These are phyloP conservation scores for Psittacus erithacus DNA, from an alignment of 2,113 vertebrate species.

Conservation along the genomic window DNA sequence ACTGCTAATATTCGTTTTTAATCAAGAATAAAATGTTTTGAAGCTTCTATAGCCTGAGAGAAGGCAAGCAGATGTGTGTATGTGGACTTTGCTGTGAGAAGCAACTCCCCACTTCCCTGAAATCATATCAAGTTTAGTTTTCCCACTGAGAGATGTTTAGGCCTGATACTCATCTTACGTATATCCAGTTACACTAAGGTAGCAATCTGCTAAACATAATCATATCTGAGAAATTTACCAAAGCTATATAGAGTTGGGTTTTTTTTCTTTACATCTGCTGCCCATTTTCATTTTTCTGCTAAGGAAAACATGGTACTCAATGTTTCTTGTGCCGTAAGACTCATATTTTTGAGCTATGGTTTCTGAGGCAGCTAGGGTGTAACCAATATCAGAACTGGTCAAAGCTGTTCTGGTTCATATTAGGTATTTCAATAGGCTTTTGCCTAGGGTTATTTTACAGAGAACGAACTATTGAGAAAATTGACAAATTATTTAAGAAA, in stretches of 20 bases:
- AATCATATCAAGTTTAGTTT: not conserved
- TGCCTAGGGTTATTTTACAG: slow-evolving; percentile 16
- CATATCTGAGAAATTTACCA: not conserved
- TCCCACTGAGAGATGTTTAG: not conserved
- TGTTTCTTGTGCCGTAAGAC: not conserved
- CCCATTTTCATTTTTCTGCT: not conserved
- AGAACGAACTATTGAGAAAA: slow-evolving; percentile 24
- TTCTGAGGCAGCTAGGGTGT: slow-evolving; percentile 9
- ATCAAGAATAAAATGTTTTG: not conserved
- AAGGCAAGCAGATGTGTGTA: not conserved
- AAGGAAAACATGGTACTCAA: slow-evolving; percentile 34
- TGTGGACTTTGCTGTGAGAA: not conserved
- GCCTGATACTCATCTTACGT: not conserved
- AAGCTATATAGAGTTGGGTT: not conserved
- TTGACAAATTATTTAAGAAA: not conserved
- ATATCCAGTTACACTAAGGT: not conserved
- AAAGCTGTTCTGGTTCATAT: slow-evolving; percentile 41
- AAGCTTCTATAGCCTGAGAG: not conserved
- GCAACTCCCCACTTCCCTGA: not conserved
- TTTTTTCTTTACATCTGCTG: not conserved
- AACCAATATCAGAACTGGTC: not conserved
- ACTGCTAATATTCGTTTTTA: not conserved
- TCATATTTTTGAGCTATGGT: not conserved
- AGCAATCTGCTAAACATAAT: not conserved
- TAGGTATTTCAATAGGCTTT: slow-evolving; percentile 8